These are phyloP conservation scores for Luperina testacea DNA, from an alignment of 2,888 invertebrate species.

Conservation along the genomic window DNA sequence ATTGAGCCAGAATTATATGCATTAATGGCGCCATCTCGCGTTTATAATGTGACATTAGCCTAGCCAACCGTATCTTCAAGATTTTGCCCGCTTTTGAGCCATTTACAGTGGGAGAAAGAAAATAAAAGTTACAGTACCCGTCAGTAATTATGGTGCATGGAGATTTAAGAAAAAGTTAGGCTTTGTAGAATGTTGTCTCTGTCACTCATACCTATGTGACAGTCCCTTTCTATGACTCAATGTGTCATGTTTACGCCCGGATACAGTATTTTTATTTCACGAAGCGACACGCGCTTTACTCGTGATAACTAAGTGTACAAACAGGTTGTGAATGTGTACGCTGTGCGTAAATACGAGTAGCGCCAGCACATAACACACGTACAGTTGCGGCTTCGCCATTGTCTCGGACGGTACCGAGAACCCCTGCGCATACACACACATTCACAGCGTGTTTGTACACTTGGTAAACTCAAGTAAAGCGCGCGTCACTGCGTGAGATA, in stretches of 20 bases:
- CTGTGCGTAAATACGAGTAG: background rate
- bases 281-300: background rate
- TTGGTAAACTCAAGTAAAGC: background rate
- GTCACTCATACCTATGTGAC: background rate
- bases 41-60: background rate
- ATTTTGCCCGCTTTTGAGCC: background rate
- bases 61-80: background rate
- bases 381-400: background rate
- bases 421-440: background rate
- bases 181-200: background rate
- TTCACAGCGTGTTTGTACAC: background rate
- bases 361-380: background rate
- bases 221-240: slow-evolving; percentile 1
- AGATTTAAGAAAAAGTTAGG: background rate
- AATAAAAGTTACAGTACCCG: background rate
- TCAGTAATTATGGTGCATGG: background rate
- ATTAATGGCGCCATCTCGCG: background rate
- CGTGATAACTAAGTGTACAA: background rate
- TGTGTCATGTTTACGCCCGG: background rate
- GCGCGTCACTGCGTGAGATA: background rate
- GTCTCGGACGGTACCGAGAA: background rate
- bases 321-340: background rate
- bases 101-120: background rate
- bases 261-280: background rate
- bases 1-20: slow-evolving; percentile 2